Base-by-base conservation (phyloP, 2,888 invertebrate species). In the Meteorus colon region DNA sequence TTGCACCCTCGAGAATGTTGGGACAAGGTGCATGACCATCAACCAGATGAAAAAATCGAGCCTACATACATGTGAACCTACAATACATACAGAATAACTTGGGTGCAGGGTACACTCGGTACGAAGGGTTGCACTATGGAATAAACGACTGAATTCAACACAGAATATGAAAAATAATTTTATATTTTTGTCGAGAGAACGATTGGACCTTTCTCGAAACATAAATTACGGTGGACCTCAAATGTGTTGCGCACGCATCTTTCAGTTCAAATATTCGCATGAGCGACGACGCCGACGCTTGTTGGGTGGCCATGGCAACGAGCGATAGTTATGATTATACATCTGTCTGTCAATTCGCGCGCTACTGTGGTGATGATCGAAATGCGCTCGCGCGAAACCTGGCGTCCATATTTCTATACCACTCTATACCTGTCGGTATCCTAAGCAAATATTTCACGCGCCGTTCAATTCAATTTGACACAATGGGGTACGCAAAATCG, bases 391-490 rank as follows among this genome's bases (percentile, higher is more conserved):
- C 55, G 55, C 55, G 6, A n/a, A 55, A n/a, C 41, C 41, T 12
- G 41, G 16, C 24, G 55, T 55, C 55, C 55, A 24, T 60, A 8
- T 24, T 14, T 27, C 27, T 31, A 62, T 62, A 70, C 74, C 68
- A 71, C 19, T 75, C 75, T 73, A 77, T 79, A 79, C 78, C 81
- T 79, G 80, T 80, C 81, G 76, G 77, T 41, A 41, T 74, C 84
- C 84, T 84, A 83, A 86, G 82, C 84, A 86, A 87, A 87, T 85
- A 86, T 85, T 87, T 86, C 84, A 82, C 83, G 79, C 82, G 79
- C 81, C 75, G 81, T 85, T 82, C 84, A 82, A 85, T 86, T 81
- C 83, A 85, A 85, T 86, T 87, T 83, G 85, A 84, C 82, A 81
- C 82, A 82, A 85, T 82, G 82, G 80, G 81, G 77, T 81, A 81